Percentiles rank a stretch among this genome's conserved stretches.
Conservation (phyloP, 2,113 vertebrate species). For the Columbina picui region DNA sequence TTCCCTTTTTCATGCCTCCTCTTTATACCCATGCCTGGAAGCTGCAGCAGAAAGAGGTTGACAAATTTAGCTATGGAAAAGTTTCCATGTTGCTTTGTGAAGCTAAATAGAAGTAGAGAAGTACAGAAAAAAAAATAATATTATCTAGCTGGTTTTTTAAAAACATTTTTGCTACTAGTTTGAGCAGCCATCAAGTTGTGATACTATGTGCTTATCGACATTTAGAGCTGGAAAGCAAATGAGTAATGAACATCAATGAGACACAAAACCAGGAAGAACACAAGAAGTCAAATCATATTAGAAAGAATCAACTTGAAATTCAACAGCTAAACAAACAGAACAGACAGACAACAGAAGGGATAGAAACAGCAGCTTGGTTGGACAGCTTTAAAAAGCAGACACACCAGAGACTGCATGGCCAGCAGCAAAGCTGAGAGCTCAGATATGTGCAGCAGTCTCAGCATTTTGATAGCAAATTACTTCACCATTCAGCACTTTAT, state of each 20-base stretch:
- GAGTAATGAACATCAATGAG: neutral
- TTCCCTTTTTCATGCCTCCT: neutral
- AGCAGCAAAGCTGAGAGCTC: neutral
- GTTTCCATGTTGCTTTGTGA: neutral
- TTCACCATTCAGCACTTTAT: neutral
- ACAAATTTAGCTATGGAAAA: neutral
- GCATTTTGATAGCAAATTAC: neutral
- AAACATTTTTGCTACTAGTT: neutral
- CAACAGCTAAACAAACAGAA: neutral
- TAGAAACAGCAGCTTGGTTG: neutral
- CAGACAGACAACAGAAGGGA: accelerated
- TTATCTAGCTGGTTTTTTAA: neutral
- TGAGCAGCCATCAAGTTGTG: neutral
- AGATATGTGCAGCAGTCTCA: neutral
- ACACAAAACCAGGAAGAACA: neutral
- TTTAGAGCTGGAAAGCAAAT: neutral
- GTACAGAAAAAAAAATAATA: neutral
- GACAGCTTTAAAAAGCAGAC: neutral
- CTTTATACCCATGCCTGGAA: neutral
- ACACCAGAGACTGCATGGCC: neutral
- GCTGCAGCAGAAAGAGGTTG: neutral
- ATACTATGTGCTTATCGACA: neutral
- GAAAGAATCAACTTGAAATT: neutral
- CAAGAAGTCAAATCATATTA: neutral
- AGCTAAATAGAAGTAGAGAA: neutral